Evolutionary conservation across 2,888 invertebrate genomes (phyloP).

Genomic region (Diadromus collaris): DNA sequence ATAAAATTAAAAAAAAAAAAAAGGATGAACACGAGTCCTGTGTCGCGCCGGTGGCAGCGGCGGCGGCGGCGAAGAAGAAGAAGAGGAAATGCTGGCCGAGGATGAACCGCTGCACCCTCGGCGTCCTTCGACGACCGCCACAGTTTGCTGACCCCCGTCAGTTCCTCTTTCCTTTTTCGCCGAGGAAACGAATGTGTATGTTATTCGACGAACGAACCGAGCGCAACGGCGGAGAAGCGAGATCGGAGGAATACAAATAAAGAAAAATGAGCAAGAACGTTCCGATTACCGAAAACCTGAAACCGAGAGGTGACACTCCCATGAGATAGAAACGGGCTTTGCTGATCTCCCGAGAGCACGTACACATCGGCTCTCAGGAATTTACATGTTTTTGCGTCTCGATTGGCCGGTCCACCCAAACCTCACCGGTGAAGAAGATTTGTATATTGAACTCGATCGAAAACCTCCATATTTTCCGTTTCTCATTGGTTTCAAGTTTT

Average conservation of each 20-base stretch:
- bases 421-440: no score
- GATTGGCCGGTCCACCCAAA: background rate
- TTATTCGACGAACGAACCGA: constrained; percentile 19
- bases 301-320: constrained; percentile 37
- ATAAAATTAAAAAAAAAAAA: constrained; percentile 61
- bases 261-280: constrained; percentile 36
- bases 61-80: constrained; percentile 35
- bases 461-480: no score
- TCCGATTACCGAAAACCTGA: constrained; percentile 61
- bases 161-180: constrained; percentile 10
- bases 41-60: constrained; percentile 63
- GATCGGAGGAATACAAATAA: constrained; percentile 38
- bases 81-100: constrained; percentile 58
- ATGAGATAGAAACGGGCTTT: constrained; percentile 45
- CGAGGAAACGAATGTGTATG: constrained; percentile 8
- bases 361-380: constrained; percentile 22
- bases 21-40: constrained; percentile 46
- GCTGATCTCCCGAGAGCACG: constrained; percentile 13
- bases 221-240: constrained; percentile 15
- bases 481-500: no score
- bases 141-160: constrained; percentile 74
- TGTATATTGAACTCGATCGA: no score
- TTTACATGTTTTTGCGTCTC: constrained; percentile 45
- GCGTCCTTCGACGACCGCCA: constrained; percentile 75
- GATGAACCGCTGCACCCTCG: constrained; percentile 62